Evolutionary conservation across 2,113 vertebrate genomes (phyloP).

Genomic region (Acrocephalus arundinaceus): DNA sequence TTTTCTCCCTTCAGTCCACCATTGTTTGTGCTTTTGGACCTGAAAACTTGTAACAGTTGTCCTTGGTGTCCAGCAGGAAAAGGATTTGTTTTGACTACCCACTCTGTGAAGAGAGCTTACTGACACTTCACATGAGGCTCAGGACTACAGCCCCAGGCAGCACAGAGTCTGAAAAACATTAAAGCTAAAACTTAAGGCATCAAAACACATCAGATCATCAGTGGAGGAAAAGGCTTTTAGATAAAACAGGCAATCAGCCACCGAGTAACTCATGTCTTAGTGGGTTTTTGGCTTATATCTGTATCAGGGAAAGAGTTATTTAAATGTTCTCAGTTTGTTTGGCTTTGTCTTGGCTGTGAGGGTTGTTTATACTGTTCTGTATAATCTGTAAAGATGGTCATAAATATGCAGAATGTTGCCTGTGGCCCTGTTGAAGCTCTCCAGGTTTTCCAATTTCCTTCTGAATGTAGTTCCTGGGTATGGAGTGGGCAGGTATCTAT

Average conservation of each 20-base stretch:
- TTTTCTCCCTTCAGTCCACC: neutral
- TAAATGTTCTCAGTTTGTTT: neutral
- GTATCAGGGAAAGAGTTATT: neutral
- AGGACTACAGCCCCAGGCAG: neutral
- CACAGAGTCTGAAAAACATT: neutral
- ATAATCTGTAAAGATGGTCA: neutral
- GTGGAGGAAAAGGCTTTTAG: neutral
- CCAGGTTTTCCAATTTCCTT: neutral
- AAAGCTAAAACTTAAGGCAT: neutral
- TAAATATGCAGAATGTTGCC: neutral
- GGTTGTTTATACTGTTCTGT: neutral
- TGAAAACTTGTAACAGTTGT: neutral
- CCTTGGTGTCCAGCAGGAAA: neutral
- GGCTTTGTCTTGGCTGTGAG: neutral
- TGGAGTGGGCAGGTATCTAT: fast-evolving
- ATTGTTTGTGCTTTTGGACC: neutral
- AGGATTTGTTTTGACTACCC: neutral
- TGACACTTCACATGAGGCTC: neutral
- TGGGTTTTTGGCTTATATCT: neutral
- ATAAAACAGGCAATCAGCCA: neutral
- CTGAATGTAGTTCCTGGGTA: neutral
- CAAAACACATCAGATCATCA: neutral
- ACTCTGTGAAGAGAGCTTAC: neutral
- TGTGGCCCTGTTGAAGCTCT: neutral
- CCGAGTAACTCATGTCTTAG: neutral